These are phyloP conservation scores for Macrotrachela quadricornifera DNA, from an alignment of 1,140 invertebrate species.

Conservation along the genomic window DNA sequence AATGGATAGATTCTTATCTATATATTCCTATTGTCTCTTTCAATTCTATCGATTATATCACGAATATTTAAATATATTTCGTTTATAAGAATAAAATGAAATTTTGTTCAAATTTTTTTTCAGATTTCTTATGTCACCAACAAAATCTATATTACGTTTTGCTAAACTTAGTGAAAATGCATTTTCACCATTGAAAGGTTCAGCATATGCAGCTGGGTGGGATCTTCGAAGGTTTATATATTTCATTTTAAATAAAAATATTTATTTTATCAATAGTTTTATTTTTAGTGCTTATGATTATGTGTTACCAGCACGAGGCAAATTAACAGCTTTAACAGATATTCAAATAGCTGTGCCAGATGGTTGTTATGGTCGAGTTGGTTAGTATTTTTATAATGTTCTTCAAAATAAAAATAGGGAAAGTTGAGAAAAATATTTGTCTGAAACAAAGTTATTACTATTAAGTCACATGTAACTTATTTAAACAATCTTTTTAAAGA, in stretches of 20 bases:
- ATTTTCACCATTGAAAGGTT: neutral
- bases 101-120: too few relatives aligned
- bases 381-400: too few relatives aligned
- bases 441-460: too few relatives aligned
- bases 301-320: slow-evolving; percentile 3
- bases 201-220: slow-evolving; percentile 4
- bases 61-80: too few relatives aligned
- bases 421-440: too few relatives aligned
- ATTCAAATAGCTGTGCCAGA: slow-evolving; percentile 49
- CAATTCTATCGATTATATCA: too few relatives aligned
- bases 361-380: slow-evolving; percentile 73
- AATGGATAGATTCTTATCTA: too few relatives aligned
- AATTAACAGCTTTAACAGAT: slow-evolving; percentile 42
- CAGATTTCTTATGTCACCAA: neutral
- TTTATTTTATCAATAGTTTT: neutral
- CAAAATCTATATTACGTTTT: slow-evolving; percentile 1
- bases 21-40: too few relatives aligned
- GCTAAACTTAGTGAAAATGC: slow-evolving; percentile 2
- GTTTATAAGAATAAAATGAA: too few relatives aligned
- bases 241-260: neutral
- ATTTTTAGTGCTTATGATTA: slow-evolving; percentile 2
- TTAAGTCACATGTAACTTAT: too few relatives aligned
- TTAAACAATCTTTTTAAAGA: too few relatives aligned
- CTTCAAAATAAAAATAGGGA: too few relatives aligned
- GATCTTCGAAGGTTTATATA: neutral